Base-by-base conservation (phyloP, 2,113 vertebrate species). In the Albula glossodonta region DNA sequence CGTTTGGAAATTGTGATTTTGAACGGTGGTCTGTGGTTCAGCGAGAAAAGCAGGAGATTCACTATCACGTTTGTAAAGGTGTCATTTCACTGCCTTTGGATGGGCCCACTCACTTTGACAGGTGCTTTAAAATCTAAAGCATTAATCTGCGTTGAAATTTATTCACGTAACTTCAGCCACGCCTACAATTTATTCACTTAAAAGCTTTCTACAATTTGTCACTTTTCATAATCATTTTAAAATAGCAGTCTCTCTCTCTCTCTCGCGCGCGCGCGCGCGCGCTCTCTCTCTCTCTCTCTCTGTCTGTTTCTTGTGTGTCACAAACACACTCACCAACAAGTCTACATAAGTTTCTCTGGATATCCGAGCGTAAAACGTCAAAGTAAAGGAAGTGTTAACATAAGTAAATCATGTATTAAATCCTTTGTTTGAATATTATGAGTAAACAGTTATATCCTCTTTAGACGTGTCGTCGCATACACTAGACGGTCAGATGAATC, bases 401-500 rank as follows among this genome's bases (percentile, higher is more conserved):
- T 49, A 57, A 89, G 60, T 87, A 83, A 87, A 88, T 90, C 86
- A 84, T 87, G 81, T 90, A 86, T 85, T 84, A 88, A 91, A 84
- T 78, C 63, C 84, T 86, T 88, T 90, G 87, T 89, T 88, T 87
- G 74, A 90, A 88, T 83, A 87, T 66, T 60, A 87, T 56, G 63
- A 57, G 84, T 88, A 88, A 87, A 90, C 86, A 88, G 79, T 90
- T 78, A 31, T 78, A 87, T 91, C 89, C 88, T 90, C 87, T 81
- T 80, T 5, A 56, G 78, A 4, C 84, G 49, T 51, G 63, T 81
- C 84, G 82, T 48, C 87, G 70, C 70, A 74, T 74, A 74, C 70
- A 25, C n/a, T 74, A 74, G 70, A 22, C 70, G 70, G 9, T 22
- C 70, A 8, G 70, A 31, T 74, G 70, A 74, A 74, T n/a, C 70